These are phyloP conservation scores for Phoebastria nigripes DNA, from an alignment of 2,797 vertebrate species.

Conservation along the genomic window DNA sequence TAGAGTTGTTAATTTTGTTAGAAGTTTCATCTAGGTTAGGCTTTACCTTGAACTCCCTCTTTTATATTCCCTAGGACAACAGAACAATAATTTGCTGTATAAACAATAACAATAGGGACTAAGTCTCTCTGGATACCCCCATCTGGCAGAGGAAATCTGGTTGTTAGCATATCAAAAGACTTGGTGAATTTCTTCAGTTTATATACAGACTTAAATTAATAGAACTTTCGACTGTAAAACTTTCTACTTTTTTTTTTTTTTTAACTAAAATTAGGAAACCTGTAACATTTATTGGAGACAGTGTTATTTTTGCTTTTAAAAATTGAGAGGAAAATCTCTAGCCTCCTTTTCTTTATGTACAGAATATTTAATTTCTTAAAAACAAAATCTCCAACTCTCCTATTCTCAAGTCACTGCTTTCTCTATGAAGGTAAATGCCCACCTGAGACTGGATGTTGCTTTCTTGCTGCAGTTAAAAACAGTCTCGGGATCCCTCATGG, in stretches of 20 bases:
- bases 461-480: not conserved
- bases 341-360: not conserved
- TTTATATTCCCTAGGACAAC: conserved; percentile 61
- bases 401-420: not conserved
- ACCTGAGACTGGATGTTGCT: not conserved
- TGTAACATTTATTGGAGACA: not conserved
- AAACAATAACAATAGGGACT: conserved; percentile 69
- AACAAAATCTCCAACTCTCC: not conserved
- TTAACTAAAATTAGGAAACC: not conserved
- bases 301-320: not conserved
- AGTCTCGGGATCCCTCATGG: not conserved
- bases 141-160: conserved; percentile 63
- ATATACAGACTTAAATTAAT: conserved; percentile 37
- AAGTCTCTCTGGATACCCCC: conserved; percentile 47
- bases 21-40: conserved; percentile 50
- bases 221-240: conserved; percentile 12
- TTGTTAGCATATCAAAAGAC: conserved; percentile 66
- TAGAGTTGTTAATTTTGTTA: conserved; percentile 54
- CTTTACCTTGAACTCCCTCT: conserved; percentile 58
- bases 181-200: conserved; percentile 18
- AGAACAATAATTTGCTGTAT: conserved; percentile 69
- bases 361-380: not conserved
- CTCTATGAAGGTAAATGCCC: not conserved
- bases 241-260: not conserved
- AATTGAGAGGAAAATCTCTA: not conserved